phyloP scores from a whole-genome alignment of 2,888 invertebrate species.

The Deilephila elpenor region DNA sequence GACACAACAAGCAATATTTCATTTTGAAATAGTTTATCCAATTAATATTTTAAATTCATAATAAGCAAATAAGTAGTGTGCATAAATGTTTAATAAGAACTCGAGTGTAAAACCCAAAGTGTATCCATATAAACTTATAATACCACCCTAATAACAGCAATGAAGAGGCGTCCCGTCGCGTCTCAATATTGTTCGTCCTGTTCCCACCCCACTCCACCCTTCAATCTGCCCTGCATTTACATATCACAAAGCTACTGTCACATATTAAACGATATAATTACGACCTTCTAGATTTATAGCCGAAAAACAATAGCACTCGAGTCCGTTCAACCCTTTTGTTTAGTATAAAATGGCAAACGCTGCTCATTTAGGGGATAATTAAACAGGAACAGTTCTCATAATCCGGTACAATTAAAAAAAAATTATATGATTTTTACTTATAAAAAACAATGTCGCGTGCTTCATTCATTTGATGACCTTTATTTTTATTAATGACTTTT shows the following conservation, averaged over 20 bases:
- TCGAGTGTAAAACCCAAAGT: constrained; percentile 48
- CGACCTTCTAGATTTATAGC: constrained; percentile 80
- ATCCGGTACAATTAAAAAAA: constrained; percentile 72
- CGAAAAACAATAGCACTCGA: constrained; percentile 72
- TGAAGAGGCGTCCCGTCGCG: constrained; percentile 75
- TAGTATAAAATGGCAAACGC: constrained; percentile 58
- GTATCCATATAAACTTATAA: constrained; percentile 29
- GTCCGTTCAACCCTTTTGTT: constrained; percentile 73
- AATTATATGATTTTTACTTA: constrained; percentile 52
- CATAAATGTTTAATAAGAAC: constrained; percentile 32
- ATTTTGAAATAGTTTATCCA: background rate
- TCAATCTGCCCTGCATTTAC: constrained; percentile 71
- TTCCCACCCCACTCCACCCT: constrained; percentile 78
- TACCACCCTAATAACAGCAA: constrained; percentile 50
- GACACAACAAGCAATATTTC: background rate
- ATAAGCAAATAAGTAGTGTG: background rate
- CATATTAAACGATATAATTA: constrained; percentile 81
- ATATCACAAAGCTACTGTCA: constrained; percentile 81
- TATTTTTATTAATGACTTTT: constrained; percentile 27
- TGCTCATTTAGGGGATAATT: constrained; percentile 81
- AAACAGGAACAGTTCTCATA: constrained; percentile 78
- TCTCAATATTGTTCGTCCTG: constrained; percentile 65
- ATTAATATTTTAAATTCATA: background rate
- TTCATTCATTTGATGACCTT: constrained; percentile 41
- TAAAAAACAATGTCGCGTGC: constrained; percentile 59